Percentiles rank a stretch among this genome's conserved stretches.
Evolutionary conservation across 2,113 vertebrate genomes (phyloP).

Genomic region (Saimiri boliviensis): DNA sequence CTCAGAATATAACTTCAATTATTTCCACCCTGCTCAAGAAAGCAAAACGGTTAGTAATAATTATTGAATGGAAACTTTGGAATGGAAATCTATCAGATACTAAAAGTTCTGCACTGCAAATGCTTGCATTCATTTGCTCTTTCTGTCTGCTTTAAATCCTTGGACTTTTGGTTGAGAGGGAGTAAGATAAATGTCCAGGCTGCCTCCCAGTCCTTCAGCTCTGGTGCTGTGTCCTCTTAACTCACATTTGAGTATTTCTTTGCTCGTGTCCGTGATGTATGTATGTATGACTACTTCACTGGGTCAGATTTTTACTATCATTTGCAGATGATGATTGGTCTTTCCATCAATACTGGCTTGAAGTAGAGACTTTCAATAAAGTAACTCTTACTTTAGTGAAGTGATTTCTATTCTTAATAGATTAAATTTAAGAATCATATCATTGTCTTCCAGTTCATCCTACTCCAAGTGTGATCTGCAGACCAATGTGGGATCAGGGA

Average conservation of each 20-base stretch:
- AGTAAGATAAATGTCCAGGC: not conserved
- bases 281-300: not conserved
- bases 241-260: not conserved
- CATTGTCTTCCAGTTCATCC: not conserved
- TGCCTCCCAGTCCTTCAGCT: not conserved
- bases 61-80: not conserved
- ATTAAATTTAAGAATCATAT: not conserved
- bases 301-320: not conserved
- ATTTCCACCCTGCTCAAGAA: not conserved
- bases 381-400: not conserved
- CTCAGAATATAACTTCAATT: not conserved
- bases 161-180: not conserved
- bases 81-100: not conserved
- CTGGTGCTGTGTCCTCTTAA: not conserved
- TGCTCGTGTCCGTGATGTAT: not conserved
- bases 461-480: not conserved
- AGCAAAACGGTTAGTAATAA: not conserved
- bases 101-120: not conserved
- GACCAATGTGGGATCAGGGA: rapidly evolving
- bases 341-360: not conserved
- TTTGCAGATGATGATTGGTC: not conserved
- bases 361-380: not conserved
- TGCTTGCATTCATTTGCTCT: not conserved
- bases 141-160: not conserved
- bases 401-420: not conserved